Evolutionary conservation across 2,113 vertebrate genomes (phyloP), one percentile per base, ranked within the genome.

Genomic region (Isurus oxyrinchus): DNA sequence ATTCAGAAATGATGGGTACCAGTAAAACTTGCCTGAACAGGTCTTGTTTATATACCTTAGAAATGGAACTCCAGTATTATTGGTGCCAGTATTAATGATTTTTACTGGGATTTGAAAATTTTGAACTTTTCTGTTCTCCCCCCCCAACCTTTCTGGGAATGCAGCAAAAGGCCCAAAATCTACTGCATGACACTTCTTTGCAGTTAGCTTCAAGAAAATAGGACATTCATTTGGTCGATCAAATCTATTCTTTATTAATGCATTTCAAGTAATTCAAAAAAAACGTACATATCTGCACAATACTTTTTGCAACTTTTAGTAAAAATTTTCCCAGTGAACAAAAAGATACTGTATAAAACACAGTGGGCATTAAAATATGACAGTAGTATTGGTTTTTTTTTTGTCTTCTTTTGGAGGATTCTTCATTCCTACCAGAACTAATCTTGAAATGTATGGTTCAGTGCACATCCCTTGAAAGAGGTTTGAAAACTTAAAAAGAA

Each of bases 251-350:
- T 95, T 99, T 99, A 99, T 99, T 99, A 98, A 99, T 98, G 98
- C 98, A 98, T 98, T 99, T 99, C 99, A 99, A 99, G 98, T 99
- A 97, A 96, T 99, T 99, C 97, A 98, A 99, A 99, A 98, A 98
- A 98, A 98, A 98, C 98, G 98, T 97, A 98, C 98, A 99, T 99
- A 97, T 98, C 97, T 98, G 98, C 98, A 99, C 98, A 99, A 99
- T 98, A 98, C 97, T 98, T 98, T 99, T 98, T 98, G 98, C 98
- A 98, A 98, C 97, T 98, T 98, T 98, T 98, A 98, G 98, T 98
- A 98, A 98, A 98, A 98, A 98, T 99, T 99, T 98, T 98, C 97
- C 98, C 98, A 98, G 97, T 98, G 98, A 98, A 98, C 98, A 98
- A 98, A 97, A 98, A 98, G 97, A 98, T 98, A 98, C 98, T 98